Conservation (phyloP, 1,140 invertebrate genomes). For the Trichonephila clavata region DNA sequence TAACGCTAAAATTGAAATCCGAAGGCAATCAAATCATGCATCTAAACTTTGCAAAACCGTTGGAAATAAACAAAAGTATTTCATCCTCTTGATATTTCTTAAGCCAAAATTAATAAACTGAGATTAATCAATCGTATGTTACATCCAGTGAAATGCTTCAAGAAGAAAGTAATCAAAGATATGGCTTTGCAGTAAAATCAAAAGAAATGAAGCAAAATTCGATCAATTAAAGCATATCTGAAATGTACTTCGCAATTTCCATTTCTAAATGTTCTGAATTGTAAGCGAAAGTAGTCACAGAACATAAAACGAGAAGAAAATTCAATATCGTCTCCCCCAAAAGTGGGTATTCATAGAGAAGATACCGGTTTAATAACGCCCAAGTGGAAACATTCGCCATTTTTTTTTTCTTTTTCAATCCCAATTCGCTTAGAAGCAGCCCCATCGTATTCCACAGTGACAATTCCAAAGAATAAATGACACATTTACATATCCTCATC, state of each 20-base stretch:
- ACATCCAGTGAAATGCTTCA: not conserved
- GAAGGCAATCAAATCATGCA: too few species aligned
- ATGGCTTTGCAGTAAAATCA: not conserved
- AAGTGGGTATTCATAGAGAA: not conserved
- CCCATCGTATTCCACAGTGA: not conserved
- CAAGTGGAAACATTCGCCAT: not conserved
- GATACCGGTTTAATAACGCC: not conserved
- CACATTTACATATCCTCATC: slow-evolving; percentile 54
- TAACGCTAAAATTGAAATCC: too few species aligned
- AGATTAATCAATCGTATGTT: too few species aligned
- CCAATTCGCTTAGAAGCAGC: slow-evolving; percentile 7
- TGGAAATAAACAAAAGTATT: too few species aligned
- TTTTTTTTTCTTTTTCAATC: slow-evolving; percentile 6
- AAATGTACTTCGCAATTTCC: slow-evolving; percentile 22
- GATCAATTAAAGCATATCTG: not conserved
- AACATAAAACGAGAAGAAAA: slow-evolving; percentile 12
- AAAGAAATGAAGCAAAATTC: not conserved
- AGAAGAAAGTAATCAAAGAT: not conserved
- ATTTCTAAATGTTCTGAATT: slow-evolving; percentile 2
- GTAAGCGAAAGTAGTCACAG: not conserved
- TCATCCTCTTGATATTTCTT: too few species aligned
- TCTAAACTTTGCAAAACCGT: too few species aligned
- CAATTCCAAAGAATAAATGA: slow-evolving; percentile 40
- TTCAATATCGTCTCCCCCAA: not conserved
- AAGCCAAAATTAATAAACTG: too few species aligned